phyloP scores from a whole-genome alignment of 1,140 invertebrate species.

The Coenobita brevimanus region DNA sequence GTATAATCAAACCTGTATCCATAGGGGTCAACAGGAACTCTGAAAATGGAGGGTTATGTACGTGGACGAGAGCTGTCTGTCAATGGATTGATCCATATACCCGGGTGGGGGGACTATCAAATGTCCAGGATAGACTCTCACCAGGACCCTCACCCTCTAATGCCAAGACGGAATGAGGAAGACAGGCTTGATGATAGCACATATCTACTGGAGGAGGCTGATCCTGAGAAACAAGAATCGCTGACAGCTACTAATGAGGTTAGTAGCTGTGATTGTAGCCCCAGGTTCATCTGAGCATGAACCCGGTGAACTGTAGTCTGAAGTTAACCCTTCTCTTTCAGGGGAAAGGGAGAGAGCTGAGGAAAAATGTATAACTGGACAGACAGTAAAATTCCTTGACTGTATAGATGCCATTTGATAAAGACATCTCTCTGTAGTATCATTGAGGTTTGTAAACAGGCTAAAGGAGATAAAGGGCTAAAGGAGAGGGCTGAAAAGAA shows the following conservation, averaged over 20 bases:
- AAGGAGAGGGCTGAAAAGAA: too few relatives aligned
- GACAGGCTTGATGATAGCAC: conserved; percentile 42
- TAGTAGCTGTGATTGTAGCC: too few relatives aligned
- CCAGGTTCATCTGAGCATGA: too few relatives aligned
- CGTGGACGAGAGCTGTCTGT: conserved; percentile 84
- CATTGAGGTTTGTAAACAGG: too few relatives aligned
- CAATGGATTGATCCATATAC: conserved; percentile 91
- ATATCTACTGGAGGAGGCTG: conserved; percentile 19
- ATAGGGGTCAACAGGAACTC: conserved; percentile 32
- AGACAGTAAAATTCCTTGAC: too few relatives aligned
- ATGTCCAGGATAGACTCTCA: conserved; percentile 85
- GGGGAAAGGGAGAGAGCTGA: too few relatives aligned
- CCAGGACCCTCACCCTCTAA: conserved; percentile 84
- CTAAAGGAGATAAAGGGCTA: too few relatives aligned
- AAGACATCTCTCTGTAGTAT: too few relatives aligned
- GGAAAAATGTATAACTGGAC: too few relatives aligned
- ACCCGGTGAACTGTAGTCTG: too few relatives aligned
- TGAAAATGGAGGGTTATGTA: conserved; percentile 42
- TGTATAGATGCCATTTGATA: too few relatives aligned
- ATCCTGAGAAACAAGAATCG: conserved; percentile 77
- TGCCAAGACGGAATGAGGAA: conserved; percentile 67
- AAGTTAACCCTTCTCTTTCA: too few relatives aligned
- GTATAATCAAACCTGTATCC: not conserved
- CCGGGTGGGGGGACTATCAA: conserved; percentile 94
- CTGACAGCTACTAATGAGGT: conserved; percentile 85